These are phyloP conservation scores for Cynodonichthys magdalenae DNA, from an alignment of 2,797 vertebrate genomes.

Conservation along the genomic window DNA sequence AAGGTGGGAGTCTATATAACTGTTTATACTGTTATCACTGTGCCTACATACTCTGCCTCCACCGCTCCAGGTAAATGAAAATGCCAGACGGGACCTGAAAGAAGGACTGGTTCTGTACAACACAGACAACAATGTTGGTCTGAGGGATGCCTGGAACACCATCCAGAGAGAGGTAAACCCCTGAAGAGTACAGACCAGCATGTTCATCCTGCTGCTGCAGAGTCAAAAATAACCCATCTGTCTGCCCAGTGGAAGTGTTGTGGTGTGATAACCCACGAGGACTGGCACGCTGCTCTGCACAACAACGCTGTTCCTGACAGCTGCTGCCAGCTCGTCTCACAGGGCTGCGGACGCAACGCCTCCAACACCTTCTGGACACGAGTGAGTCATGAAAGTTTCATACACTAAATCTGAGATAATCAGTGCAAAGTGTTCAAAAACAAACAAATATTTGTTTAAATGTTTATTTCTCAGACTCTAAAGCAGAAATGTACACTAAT, in stretches of 20 bases:
- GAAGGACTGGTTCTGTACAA: constrained; percentile 92
- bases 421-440: no score
- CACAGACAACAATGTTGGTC: constrained; percentile 91
- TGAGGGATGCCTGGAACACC: constrained; percentile 96
- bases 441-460: no score
- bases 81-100: constrained; percentile 90
- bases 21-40: no score
- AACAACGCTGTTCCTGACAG: constrained; percentile 90
- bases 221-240: background rate
- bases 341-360: constrained; percentile 88
- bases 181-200: background rate
- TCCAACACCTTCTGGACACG: constrained; percentile 89
- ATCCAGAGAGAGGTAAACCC: constrained; percentile 92
- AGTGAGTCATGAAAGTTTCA: constrained; percentile 65
- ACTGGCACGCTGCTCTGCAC: constrained; percentile 90
- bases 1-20: constrained; percentile 80
- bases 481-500: no score
- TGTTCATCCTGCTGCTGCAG: background rate
- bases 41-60: background rate
- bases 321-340: constrained; percentile 90
- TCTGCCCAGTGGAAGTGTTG: constrained; percentile 91
- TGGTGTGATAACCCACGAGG: constrained; percentile 87
- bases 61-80: constrained; percentile 88
- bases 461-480: no score
- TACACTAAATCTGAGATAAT: no score